phyloP scores from a whole-genome alignment of 2,797 vertebrate species.

The Sebastiscus tertius region DNA sequence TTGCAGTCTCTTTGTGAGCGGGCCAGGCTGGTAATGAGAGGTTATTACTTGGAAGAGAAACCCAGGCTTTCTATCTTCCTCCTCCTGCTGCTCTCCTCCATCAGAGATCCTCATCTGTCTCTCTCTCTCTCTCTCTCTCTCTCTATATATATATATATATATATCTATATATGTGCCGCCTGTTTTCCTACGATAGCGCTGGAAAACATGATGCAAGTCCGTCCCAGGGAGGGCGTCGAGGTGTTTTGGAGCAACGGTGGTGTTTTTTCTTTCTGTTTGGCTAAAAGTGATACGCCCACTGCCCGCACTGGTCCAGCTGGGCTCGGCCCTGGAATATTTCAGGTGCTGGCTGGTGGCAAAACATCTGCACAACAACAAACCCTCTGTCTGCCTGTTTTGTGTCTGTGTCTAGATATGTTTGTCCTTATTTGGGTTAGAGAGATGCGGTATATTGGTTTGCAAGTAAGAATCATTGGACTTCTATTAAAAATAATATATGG shows the following conservation, averaged over 20 bases:
- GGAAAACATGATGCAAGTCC: constrained; percentile 57
- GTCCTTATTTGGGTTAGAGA: neutral
- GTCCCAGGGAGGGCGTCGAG: neutral
- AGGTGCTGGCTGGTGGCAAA: constrained; percentile 53
- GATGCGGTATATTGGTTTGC: neutral
- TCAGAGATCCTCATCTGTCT: constrained; percentile 36
- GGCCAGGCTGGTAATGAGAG: constrained; percentile 75
- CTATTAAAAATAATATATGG: neutral
- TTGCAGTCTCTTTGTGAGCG: constrained; percentile 69
- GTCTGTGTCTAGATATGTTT: neutral
- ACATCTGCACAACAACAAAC: constrained; percentile 45
- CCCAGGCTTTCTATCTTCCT: constrained; percentile 37
- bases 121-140: constrained; percentile 14
- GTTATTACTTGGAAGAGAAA: constrained; percentile 65
- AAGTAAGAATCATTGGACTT: neutral
- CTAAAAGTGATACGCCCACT: constrained; percentile 24
- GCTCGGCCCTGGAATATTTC: constrained; percentile 66
- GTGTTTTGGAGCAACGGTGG: constrained; percentile 47
- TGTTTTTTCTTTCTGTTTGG: constrained; percentile 61
- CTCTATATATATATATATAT: neutral
- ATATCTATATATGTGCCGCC: neutral
- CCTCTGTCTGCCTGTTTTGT: constrained; percentile 7
- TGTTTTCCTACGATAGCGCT: constrained; percentile 37
- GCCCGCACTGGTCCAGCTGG: constrained; percentile 47
- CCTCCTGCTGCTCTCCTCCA: constrained; percentile 12